Percentiles rank a stretch among this genome's conserved stretches.
Evolutionary conservation across 2,113 vertebrate species (phyloP).

Genomic region (Pristiophorus japonicus): DNA sequence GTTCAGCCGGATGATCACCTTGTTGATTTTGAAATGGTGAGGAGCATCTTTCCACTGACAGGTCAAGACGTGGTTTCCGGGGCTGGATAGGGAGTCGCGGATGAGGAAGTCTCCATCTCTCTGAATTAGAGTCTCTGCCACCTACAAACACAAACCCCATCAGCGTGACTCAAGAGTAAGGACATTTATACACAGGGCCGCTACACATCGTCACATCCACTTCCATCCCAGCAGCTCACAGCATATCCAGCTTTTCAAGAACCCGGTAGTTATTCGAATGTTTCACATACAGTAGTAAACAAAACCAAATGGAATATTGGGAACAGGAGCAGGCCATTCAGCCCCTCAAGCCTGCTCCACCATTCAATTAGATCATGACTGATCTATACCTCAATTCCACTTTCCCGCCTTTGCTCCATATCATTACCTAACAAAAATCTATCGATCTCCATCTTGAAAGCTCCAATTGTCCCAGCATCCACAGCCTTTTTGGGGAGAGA

Average conservation of each 20-base stretch:
- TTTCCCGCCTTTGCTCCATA: not conserved
- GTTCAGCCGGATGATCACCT: slow-evolving; percentile 70
- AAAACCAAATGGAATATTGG: not conserved
- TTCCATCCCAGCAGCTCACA: not conserved
- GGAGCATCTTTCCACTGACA: slow-evolving; percentile 86
- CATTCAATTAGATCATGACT: not conserved
- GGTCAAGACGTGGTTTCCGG: slow-evolving; percentile 88
- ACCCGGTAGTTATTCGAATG: not conserved
- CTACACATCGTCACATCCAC: not conserved
- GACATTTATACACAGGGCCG: not conserved
- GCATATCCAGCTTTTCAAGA: not conserved
- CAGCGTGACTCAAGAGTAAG: not conserved
- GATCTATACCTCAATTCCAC: not conserved
- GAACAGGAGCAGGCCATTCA: not conserved
- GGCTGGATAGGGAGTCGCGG: slow-evolving; percentile 86
- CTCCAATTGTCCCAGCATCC: not conserved
- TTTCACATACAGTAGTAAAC: not conserved
- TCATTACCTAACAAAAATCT: not conserved
- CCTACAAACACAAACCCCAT: slow-evolving; percentile 53
- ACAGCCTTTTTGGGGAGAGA: not conserved
- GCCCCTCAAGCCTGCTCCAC: not conserved
- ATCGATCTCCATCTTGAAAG: not conserved
- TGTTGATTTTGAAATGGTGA: slow-evolving; percentile 95
- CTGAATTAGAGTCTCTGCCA: slow-evolving; percentile 79
- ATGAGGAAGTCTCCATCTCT: slow-evolving; percentile 94